Conservation (phyloP, 2,888 invertebrate genomes). For the Hanleya hanleyi region DNA sequence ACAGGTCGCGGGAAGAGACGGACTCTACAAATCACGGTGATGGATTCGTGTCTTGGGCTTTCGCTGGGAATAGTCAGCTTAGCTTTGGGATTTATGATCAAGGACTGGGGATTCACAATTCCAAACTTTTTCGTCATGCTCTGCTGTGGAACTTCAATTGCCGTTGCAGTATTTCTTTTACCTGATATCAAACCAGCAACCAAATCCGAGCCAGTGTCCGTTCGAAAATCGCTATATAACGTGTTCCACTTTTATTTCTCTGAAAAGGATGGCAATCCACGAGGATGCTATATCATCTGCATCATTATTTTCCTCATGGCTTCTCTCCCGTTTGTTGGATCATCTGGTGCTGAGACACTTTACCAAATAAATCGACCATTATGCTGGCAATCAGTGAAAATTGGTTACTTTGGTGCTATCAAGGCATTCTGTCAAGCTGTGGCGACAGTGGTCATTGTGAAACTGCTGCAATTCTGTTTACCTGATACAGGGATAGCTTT, state of each 20-base stretch:
- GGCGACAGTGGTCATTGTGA: conserved; percentile 31
- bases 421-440: conserved; percentile 30
- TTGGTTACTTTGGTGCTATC: conserved; percentile 37
- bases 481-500: conserved; percentile 38
- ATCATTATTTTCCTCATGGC: conserved; percentile 28
- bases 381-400: conserved; percentile 43
- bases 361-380: conserved; percentile 44
- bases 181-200: no score
- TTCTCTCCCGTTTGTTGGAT: conserved; percentile 23
- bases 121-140: conserved; percentile 24
- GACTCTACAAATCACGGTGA: conserved; percentile 32
- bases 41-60: conserved; percentile 35
- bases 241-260: conserved; percentile 35
- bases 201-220: conserved; percentile 11
- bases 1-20: conserved; percentile 36
- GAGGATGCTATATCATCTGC: conserved; percentile 21
- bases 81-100: conserved; percentile 40
- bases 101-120: conserved; percentile 27
- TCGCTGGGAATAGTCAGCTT: conserved; percentile 26
- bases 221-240: conserved; percentile 29
- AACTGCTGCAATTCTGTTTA: conserved; percentile 33
- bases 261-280: neutral
- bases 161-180: conserved; percentile 29
- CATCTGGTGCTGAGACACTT: conserved; percentile 34
- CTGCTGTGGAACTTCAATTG: conserved; percentile 11